Base-by-base conservation (phyloP, 2,797 vertebrate genomes). In the Pteronotus mesoamericanus region DNA sequence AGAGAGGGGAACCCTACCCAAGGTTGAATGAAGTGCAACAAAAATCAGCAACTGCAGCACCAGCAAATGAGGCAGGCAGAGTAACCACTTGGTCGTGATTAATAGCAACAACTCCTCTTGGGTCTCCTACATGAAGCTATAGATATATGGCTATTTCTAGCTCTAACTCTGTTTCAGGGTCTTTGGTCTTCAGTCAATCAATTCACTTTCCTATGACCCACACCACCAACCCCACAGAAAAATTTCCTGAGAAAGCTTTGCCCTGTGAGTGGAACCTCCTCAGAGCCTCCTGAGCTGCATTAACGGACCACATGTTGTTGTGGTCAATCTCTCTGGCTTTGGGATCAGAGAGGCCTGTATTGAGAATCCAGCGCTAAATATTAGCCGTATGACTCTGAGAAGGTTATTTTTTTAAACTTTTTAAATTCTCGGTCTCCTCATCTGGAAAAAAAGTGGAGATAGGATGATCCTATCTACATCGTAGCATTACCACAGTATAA, bases 61-160 rank as follows among this genome's bases (percentile, higher is more conserved):
- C 77, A 83, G 80, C 72, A 46, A 84, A 72, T 37, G 53, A 92
- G 66, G 79, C 95, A 87, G 92, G 90, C 95, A 88, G 93, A 74
- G 44, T 26, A 71, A 61, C 69, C 90, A 83, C 19, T 84, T 37
- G 9, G 51, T 1, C 26, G 69, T 68, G 85, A 96, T 92, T 85
- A 68, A 93, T n/a, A 86, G 88, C 55, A 32, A 42, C 69, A 77
- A 22, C 64, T 53, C 77, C 37, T 53, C 66, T 24, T 55, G 68
- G 32, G 48, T 85, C 64, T 96, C 86, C 24, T 79, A 83, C 42
- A 2, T 5, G 68, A 91, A 94, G 87, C 97, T 87, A 57, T 61
- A 86, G 57, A 24, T 66, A 51, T 3, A 34, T 24, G 80, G 75
- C 84, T 94, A 57, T 94, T 94, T 79, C 94, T 34, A 91, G 75